Base-by-base conservation (phyloP, 2,113 vertebrate genomes). In the Hippotragus niger region DNA sequence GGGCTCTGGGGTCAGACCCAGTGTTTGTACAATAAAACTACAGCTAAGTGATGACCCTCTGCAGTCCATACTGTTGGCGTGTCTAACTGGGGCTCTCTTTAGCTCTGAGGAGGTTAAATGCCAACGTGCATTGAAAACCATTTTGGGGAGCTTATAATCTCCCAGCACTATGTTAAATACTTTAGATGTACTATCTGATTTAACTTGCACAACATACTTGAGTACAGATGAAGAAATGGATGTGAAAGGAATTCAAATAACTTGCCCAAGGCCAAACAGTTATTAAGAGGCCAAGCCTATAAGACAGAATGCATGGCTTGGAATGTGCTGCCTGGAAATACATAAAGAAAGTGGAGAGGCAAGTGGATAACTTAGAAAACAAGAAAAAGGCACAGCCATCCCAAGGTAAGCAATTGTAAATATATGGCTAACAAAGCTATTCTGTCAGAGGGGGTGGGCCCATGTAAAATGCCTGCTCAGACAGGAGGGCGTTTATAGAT, bases 241-340 rank as follows among this genome's bases (percentile, higher is more conserved):
- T 16, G 76, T 2, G 6, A 78, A 43, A 94, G 50, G 21, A 90
- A 96, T 88, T 92, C 87, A 94, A 94, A 88, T 90, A 84, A 78
- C 7, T 60, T 67, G 33, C 50, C n/a, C 62, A 84, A 74, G 57
- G 57, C 36, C 64, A 76, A 91, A 12, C 19, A 19, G 3, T 90
- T 52, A 80, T 27, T 52, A 74, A 74, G 43, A 13, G 60, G 31
- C 31, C 15, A 76, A 25, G 5, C 4, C 57, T 60, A 15, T 6
- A 93, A 53, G 17, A 83, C n/a, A 86, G 47, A 94, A 43, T 78
- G 80, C 2, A 5, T 80, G 23, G 74, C 53, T 58, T 88, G 16
- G 55, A 90, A 96, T 58, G n/a, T 31, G 45, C 21, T 53, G 17
- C 71, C 76, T 74, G 64, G 15, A 92, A 74, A 57, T 12, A 58